Conservation (phyloP, 2,797 vertebrate genomes). For the Rhyacichthys aspro region DNA sequence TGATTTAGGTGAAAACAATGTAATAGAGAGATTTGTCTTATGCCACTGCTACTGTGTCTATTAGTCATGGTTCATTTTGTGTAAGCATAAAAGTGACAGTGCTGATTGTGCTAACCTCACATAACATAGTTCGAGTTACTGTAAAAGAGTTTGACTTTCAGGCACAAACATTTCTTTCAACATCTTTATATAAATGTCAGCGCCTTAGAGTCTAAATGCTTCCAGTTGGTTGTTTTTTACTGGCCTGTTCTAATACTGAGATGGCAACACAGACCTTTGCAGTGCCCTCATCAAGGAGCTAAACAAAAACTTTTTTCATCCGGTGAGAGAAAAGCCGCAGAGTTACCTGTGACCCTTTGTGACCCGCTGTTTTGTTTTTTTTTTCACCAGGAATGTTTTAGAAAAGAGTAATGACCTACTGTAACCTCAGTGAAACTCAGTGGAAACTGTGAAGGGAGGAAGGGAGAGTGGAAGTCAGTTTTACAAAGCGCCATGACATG, state of each 20-base stretch:
- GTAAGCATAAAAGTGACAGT: background rate
- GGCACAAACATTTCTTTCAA: background rate
- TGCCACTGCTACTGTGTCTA: background rate
- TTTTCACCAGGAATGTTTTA: slow-evolving; percentile 3
- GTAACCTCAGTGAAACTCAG: slow-evolving; percentile 11
- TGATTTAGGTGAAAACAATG: background rate
- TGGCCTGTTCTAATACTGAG: background rate
- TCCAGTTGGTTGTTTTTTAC: background rate
- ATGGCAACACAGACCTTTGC: background rate
- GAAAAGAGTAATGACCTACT: slow-evolving; percentile 4
- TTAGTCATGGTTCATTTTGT: background rate
- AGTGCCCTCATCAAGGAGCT: slow-evolving; percentile 10
- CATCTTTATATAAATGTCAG: background rate
- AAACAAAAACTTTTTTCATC: slow-evolving; percentile 4
- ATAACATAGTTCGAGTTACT: background rate
- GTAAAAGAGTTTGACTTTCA: background rate
- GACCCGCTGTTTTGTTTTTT: slow-evolving; percentile 8
- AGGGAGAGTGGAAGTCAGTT: background rate
- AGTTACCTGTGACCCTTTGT: slow-evolving; percentile 13
- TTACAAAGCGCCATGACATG: slow-evolving; percentile 1
- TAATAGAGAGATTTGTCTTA: background rate
- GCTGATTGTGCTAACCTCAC: background rate
- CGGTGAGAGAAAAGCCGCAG: slow-evolving; percentile 7
- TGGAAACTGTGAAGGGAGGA: slow-evolving; percentile 1
- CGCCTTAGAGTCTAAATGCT: background rate